Evolutionary conservation across 2,113 vertebrate species (phyloP).

Genomic region (Hippocampus zosterae): DNA sequence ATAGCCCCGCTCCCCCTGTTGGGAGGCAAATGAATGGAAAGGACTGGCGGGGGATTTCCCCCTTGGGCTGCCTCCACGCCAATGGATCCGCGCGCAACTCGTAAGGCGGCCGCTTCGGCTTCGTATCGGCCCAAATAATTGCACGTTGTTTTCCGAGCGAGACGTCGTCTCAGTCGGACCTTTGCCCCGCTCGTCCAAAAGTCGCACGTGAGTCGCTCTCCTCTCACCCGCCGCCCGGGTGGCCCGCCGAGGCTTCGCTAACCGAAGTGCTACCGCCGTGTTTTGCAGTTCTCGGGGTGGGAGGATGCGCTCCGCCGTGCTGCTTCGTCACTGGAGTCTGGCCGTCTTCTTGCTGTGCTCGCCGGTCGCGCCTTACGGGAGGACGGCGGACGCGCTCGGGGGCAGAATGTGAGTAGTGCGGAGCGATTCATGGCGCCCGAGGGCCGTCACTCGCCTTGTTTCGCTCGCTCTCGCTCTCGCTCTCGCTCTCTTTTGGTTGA

Average conservation of each 20-base stretch:
- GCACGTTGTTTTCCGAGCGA: conserved; percentile 17
- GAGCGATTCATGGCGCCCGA: neutral
- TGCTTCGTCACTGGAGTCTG: conserved; percentile 85
- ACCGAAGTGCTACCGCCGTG: conserved; percentile 1
- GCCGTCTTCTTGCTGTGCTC: conserved; percentile 83
- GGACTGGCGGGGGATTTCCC: conserved; percentile 57
- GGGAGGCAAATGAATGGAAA: conserved; percentile 66
- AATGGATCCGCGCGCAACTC: conserved; percentile 48
- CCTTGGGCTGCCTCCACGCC: conserved; percentile 42
- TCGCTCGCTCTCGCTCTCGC: too few species aligned
- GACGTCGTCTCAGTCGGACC: neutral
- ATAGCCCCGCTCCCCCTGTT: conserved; percentile 54
- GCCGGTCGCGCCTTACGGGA: conserved; percentile 76
- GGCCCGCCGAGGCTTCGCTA: neutral
- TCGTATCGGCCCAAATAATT: conserved; percentile 28
- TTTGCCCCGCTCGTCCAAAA: conserved; percentile 33
- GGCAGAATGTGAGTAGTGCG: conserved; percentile 79
- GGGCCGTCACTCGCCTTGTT: neutral
- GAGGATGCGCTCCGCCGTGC: conserved; percentile 74
- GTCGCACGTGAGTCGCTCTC: conserved; percentile 43
- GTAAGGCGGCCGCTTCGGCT: conserved; percentile 27
- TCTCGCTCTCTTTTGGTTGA: neutral
- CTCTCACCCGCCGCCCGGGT: too few species aligned
- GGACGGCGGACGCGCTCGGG: conserved; percentile 76
- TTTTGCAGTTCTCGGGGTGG: conserved; percentile 46